phyloP scores from a whole-genome alignment of 2,113 vertebrate genomes.

The Alosa alosa region DNA sequence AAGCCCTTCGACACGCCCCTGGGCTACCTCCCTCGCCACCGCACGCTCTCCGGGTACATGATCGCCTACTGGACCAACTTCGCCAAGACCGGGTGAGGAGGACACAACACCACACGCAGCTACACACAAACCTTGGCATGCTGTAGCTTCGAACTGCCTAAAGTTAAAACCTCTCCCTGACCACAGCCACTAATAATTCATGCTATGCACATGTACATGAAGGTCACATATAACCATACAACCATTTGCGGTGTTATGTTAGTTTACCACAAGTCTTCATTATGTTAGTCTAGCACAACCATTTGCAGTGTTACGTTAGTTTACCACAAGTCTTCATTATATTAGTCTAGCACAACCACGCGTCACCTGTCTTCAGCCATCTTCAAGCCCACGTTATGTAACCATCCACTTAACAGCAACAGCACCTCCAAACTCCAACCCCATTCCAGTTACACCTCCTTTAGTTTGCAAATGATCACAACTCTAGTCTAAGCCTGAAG shows the following conservation, averaged over 20 bases:
- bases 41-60: slow-evolving; percentile 72
- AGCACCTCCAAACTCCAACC: background rate
- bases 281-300: too few relatives aligned
- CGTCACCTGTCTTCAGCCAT: background rate
- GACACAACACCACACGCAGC: background rate
- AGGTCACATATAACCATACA: background rate
- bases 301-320: background rate
- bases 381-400: background rate
- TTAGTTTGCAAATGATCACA: too few relatives aligned
- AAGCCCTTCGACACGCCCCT: slow-evolving; percentile 74
- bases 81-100: slow-evolving; percentile 77
- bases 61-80: slow-evolving; percentile 92
- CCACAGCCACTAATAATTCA: background rate
- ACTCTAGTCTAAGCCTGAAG: too few relatives aligned
- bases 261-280: background rate
- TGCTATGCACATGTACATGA: background rate
- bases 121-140: background rate
- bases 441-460: too few relatives aligned
- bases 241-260: too few relatives aligned
- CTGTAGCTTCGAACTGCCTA: background rate
- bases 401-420: background rate
- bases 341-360: background rate
- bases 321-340: too few relatives aligned
- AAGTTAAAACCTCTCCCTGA: background rate
- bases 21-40: slow-evolving; percentile 73